Evolutionary conservation across 2,888 invertebrate species (phyloP).

Genomic region (Aelia acuminata): DNA sequence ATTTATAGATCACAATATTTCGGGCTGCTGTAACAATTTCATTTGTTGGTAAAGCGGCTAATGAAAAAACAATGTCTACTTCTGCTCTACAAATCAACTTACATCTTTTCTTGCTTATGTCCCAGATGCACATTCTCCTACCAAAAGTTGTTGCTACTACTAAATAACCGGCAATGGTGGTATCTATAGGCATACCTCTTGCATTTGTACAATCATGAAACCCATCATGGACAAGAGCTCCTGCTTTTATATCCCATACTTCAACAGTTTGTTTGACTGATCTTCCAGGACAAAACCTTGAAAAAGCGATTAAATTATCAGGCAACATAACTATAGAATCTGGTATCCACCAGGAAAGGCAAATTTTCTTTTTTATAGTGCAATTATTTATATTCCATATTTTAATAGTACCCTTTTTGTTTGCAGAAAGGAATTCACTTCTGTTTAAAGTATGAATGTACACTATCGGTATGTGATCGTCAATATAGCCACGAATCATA

Average conservation of each 20-base stretch:
- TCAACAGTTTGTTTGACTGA: not conserved
- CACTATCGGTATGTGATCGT: not conserved
- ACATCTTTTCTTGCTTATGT: not conserved
- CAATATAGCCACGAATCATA: not conserved
- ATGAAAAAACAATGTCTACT: not conserved
- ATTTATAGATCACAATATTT: conserved; percentile 5
- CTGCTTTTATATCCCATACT: not conserved
- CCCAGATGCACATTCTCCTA: not conserved
- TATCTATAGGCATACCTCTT: not conserved
- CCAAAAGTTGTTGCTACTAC: not conserved
- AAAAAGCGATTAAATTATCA: not conserved
- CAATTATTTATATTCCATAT: not conserved
- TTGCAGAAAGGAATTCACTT: not conserved
- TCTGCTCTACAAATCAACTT: not conserved
- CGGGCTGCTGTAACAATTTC: conserved; percentile 7
- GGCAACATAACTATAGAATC: conserved; percentile 7
- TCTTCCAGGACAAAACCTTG: not conserved
- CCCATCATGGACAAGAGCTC: not conserved
- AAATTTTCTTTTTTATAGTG: not conserved
- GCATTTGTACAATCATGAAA: not conserved
- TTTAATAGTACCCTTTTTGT: not conserved
- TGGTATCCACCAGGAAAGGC: not conserved
- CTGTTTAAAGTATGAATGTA: not conserved
- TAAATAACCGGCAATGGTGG: not conserved
- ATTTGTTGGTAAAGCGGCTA: conserved; percentile 5